Base-by-base conservation (phyloP, 2,888 invertebrate species). In the Drosophila greeni region DNA sequence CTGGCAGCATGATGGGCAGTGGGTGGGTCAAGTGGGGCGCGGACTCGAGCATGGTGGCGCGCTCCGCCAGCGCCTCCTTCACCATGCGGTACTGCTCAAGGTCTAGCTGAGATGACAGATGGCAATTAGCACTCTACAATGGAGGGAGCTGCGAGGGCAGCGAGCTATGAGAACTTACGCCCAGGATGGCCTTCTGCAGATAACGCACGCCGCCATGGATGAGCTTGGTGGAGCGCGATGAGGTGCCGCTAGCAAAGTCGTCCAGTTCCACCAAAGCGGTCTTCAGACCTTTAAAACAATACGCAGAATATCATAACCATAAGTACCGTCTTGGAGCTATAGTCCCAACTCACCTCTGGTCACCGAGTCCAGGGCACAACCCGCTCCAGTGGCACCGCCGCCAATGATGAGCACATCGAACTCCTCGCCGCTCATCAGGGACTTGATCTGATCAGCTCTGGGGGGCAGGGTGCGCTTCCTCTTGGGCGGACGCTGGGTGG, bases 161-260 rank as follows among this genome's bases (percentile, higher is more conserved):
- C 5, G 29, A 20, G 14, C 7, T 18, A 16, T 2, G 2, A 7
- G 2, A 31, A 84, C 86, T 86, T 86, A 89, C 88, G 71, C 89
- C 88, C 92, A 99, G 92, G 76, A 99, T 97, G 11, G 99, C 99
- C 86, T 99, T 99, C 89, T 99, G 98, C 51, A 99, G 91, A 88
- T 98, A 98, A 47, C 99, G 92, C 1, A 99, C 99, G 54, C 99
- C 99, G 7, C 99, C 99, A 88, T 99, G 99, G 85, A 99, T 98
- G 18, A 99, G 91, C 90, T 99, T 99, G 0, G 99, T 99, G 86
- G 97, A 97, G 58, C 98, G 92, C 66, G 97, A 97, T 20, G 97
- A 97, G 3, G 94, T 94, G 42, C 99, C 99, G 72, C 98, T 97
- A 4, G 98, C 95, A 90, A 99, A 99, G 90, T 99, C 99, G 86